Evolutionary conservation across 2,113 vertebrate genomes (phyloP).

Genomic region (Thinocorus orbignyianus): DNA sequence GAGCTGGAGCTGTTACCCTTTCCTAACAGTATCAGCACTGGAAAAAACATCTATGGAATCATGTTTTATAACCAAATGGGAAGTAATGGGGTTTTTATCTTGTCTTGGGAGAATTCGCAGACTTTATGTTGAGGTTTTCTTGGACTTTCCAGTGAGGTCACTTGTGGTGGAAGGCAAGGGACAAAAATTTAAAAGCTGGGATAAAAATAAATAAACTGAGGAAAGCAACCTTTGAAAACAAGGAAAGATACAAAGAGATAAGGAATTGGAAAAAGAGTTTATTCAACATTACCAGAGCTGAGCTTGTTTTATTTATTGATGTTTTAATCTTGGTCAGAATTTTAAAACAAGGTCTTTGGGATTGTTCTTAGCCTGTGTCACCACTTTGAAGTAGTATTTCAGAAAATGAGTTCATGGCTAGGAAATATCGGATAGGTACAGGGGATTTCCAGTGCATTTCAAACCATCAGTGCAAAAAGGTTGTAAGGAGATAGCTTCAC

Average conservation of each 20-base stretch:
- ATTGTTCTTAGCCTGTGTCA: not conserved
- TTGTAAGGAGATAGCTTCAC: not conserved
- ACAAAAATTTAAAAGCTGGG: not conserved
- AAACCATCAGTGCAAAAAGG: not conserved
- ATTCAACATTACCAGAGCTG: not conserved
- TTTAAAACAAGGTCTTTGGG: not conserved
- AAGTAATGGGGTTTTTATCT: not conserved
- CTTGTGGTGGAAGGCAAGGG: not conserved
- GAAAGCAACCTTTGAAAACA: not conserved
- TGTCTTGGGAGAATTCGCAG: not conserved
- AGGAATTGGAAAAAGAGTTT: not conserved
- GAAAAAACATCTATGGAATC: not conserved
- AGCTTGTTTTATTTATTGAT: not conserved
- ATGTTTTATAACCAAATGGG: not conserved
- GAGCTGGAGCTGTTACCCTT: not conserved
- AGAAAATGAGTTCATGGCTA: not conserved
- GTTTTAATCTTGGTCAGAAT: not conserved
- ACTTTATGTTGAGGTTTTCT: not conserved
- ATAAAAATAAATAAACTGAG: not conserved
- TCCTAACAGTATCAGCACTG: not conserved
- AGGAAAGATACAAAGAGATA: not conserved
- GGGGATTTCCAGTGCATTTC: not conserved
- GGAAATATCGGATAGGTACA: not conserved
- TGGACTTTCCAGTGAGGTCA: conserved; percentile 46
- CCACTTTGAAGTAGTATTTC: not conserved